Evolutionary conservation across 2,797 vertebrate species (phyloP), one percentile per base, ranked within the genome.

Genomic region (Tauraco hartlaubi): DNA sequence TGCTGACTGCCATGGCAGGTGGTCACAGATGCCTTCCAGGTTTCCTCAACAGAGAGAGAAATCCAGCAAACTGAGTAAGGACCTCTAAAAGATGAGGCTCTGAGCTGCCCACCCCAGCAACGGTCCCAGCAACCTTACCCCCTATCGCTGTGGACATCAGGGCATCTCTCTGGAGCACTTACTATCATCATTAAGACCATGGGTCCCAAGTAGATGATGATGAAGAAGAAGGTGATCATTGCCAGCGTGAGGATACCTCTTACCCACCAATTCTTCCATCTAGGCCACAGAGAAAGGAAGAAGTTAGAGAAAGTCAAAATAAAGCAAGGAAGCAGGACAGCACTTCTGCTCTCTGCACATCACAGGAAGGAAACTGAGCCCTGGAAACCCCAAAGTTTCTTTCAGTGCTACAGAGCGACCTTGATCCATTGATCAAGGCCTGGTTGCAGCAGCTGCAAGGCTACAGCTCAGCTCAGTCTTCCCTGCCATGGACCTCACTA

Each of bases 191-290:
- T 99, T 83, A 99, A 98, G 97, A 99, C 99, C 97, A 99, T 99
- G 82, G 99, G 99, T 93, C 99, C 99, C 96, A 99, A 94, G 98
- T 99, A 99, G 98, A 99, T 99, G 98, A 99, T 99, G 96, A 99
- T 83, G 98, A 99, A 99, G 98, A 99, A 99, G 98, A 99, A 99
- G 46, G 98, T 98, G 92, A 99, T 99, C 99, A 99, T 99, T 9
- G 99, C 99, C 94, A 99, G 96, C 0, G 99, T 99, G 82, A 99
- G 98, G 97, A 99, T 99, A 80, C 99, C 99, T 97, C 99, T 98
- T 31, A 99, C 98, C 99, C 99, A 99, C 99, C 99, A 99, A 91
- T 99, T 99, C 98, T 98, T 99, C 99, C 99, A 99, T 97, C 99
- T 99, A 97, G 62, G 78, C n/a, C 44, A 86, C 5, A 41, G 76